Evolutionary conservation across 2,797 vertebrate genomes (phyloP), one percentile per base, ranked within the genome.

Genomic region (Steatocranus sp.): DNA sequence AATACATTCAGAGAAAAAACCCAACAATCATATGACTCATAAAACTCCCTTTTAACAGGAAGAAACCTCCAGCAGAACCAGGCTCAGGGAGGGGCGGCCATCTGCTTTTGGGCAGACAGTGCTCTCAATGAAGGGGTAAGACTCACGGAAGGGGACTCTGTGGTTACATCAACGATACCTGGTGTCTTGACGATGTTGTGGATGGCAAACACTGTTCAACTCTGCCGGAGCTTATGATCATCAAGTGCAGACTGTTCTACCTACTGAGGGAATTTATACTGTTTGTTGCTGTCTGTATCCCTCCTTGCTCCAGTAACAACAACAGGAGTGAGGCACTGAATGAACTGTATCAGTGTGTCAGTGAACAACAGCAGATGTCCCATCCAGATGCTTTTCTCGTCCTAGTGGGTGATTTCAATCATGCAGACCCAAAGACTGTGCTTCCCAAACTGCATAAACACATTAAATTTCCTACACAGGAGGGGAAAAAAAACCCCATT

Each of bases 401-500:
- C n/a, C n/a, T 20, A 50, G 49, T 3, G 10, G n/a, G n/a, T 20
- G 1, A 50, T 50, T 20, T 50, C 49, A 50, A 20, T 50, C 49
- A 50, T 20, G 49, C 49, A 50, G 48, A 50, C n/a, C 49, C 49
- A 20, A 50, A 50, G 49, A 50, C 49, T 50, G n/a, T 50, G 49
- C 49, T 20, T 11, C 49, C 49, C 49, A 1, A 50, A 50, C 49
- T 50, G 49, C 49, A 50, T 50, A 50, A 50, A 23, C 49, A 50
- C 0, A 25, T 53, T 25, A 25, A 25, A 53, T 53, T 25, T 53
- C 50, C 50, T 53, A 53, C 2, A 53, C 11, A 53, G 50, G 23
- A 53, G 50, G 23, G 20, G 11, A 7, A 0, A 48, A 53, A 23
- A 51, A 51, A 7, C 0, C 1, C 18, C 20, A 51, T 23, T 51